A percentile compares a stretch with the other conserved stretches of the same genome.
These are phyloP conservation scores for Colletes gigas DNA, from an alignment of 1,140 invertebrate genomes.

Conservation along the genomic window DNA sequence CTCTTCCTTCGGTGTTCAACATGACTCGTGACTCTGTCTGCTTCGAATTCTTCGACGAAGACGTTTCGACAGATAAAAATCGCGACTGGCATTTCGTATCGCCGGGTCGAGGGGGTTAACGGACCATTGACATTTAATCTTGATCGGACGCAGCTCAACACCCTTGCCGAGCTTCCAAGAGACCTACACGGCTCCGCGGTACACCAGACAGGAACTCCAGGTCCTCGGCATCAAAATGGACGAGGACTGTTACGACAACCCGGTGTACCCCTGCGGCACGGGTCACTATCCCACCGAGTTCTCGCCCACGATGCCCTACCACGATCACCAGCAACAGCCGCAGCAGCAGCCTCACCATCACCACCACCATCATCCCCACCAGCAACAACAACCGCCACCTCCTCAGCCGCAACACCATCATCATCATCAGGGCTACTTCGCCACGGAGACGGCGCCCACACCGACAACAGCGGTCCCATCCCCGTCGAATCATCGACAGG, in stretches of 20 bases:
- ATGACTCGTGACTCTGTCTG: no score
- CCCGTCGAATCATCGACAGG: conserved; percentile 69
- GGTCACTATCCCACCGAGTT: conserved; percentile 83
- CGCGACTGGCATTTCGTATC: neutral
- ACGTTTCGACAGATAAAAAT: neutral
- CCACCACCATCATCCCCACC: conserved; percentile 62
- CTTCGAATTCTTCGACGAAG: neutral
- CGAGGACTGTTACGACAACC: conserved; percentile 86
- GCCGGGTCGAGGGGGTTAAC: neutral
- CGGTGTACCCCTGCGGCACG: conserved; percentile 79
- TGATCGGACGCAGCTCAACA: conserved; percentile 78
- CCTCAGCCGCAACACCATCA: conserved; percentile 62
- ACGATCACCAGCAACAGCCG: conserved; percentile 83
- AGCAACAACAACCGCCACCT: conserved; percentile 55
- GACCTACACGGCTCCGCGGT: conserved; percentile 89
- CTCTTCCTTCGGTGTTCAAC: no score
- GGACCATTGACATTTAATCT: conserved; percentile 12
- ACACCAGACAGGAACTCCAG: conserved; percentile 82
- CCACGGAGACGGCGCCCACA: conserved; percentile 68
- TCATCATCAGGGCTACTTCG: conserved; percentile 70
- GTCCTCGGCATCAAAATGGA: conserved; percentile 88
- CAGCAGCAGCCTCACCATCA: conserved; percentile 79
- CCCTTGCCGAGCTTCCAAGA: conserved; percentile 92
- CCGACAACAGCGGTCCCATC: conserved; percentile 61
- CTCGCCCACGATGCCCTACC: conserved; percentile 81